Evolutionary conservation across 2,113 vertebrate species (phyloP), one percentile per base, ranked within the genome.

Genomic region (Pholis gunnellus): DNA sequence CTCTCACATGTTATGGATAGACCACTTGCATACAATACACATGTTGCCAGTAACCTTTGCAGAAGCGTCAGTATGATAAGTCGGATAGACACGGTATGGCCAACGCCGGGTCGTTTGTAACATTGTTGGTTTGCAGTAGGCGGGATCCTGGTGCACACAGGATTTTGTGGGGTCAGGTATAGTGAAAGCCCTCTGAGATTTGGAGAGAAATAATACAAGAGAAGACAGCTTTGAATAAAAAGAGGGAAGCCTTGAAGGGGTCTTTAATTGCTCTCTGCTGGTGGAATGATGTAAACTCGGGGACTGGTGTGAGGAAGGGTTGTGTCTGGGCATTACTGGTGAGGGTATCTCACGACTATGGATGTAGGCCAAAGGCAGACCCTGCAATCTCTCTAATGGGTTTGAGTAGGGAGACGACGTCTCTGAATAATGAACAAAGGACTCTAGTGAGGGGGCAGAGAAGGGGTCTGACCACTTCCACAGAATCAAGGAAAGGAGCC

Each of bases 231-330:
- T 57, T 82, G 72, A 68, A 78, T 67, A 54, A 74, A 46, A 75
- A 81, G 29, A 36, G 18, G 56, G 11, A 57, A 5, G 15, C n/a
- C 13, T 61, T 64, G 66, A 63, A 50, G 66, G 42, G 38, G 46
- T 80, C 65, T 75, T 78, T 85, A 89, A 92, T 84, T 90, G 83
- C 78, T 67, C 85, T 83, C 87, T 83, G 29, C 27, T 57, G 78
- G 27, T 66, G 67, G 66, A 78, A 42, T 54, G n/a, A 79, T 73
- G 71, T 78, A 85, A 86, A 79, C 63, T 87, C 50, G 40, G 44
- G 36, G 64, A 64, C 31, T 59, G 74, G 22, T 74, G 29, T 76
- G 54, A 60, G 69, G 42, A 84, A 72, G 65, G 64, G 65, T 72
- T 59, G 72, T 69, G 76, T 68, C 38, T 34, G 18, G 10, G 81